A percentile compares a stretch with the other conserved stretches of the same genome.
phyloP scores from a whole-genome alignment of 2,888 invertebrate species.

The Coelogynopora nodosa region DNA sequence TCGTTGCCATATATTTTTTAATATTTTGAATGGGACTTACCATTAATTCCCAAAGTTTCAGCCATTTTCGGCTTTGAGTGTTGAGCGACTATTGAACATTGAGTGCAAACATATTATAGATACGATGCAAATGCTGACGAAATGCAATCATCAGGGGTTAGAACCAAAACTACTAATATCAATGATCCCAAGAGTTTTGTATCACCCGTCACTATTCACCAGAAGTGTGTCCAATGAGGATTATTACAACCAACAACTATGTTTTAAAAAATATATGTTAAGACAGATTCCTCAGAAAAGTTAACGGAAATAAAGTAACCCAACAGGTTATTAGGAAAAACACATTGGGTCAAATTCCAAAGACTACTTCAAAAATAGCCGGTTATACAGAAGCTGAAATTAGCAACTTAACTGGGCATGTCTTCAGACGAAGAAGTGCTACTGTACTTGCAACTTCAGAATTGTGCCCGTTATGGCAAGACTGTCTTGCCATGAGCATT shows the following conservation, averaged over 20 bases:
- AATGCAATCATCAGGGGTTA: neutral
- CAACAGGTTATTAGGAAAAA: neutral
- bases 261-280: neutral
- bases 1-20: too few species aligned
- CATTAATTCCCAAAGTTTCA: neutral
- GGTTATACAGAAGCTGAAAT: neutral
- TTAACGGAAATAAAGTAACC: neutral
- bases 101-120: neutral
- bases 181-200: neutral
- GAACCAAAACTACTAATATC: neutral
- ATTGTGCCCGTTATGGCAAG: too few species aligned
- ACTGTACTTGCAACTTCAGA: neutral
- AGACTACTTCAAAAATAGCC: neutral
- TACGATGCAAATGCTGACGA: neutral
- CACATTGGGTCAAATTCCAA: neutral
- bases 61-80: neutral
- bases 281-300: neutral
- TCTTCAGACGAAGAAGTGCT: neutral
- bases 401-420: neutral
- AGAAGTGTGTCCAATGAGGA: neutral
- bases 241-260: neutral
- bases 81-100: neutral
- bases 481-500: too few species aligned
- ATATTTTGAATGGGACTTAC: neutral
- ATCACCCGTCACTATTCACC: neutral